A percentile compares a stretch with the other conserved stretches of the same genome.
Evolutionary conservation across 2,113 vertebrate genomes (phyloP).

Genomic region (Pterophyllum scalare): DNA sequence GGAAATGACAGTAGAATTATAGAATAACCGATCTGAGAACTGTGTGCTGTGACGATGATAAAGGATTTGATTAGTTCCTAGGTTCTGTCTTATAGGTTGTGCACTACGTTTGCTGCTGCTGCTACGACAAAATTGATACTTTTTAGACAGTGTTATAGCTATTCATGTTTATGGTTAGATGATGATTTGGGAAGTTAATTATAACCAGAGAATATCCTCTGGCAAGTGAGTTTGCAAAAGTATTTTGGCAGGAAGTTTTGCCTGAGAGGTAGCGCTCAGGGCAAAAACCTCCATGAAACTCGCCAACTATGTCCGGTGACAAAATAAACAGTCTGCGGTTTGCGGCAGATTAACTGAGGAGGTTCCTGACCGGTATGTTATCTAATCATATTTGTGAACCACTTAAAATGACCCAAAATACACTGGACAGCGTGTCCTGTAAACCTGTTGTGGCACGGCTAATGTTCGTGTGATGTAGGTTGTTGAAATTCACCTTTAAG

Average conservation of each 20-base stretch:
- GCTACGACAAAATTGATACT: neutral
- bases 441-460: neutral
- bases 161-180: accelerated
- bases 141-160: neutral
- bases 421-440: neutral
- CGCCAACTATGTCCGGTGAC: constrained; percentile 60
- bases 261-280: neutral
- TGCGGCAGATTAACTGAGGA: neutral
- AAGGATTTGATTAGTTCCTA: accelerated
- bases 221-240: neutral
- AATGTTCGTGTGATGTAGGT: neutral
- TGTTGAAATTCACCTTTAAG: neutral
- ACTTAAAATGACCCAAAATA: neutral
- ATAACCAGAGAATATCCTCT: accelerated
- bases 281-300: accelerated
- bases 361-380: constrained; percentile 21
- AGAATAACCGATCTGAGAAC: neutral
- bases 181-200: accelerated
- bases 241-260: neutral
- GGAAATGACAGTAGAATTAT: accelerated
- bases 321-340: constrained; percentile 2
- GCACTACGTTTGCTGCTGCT: accelerated
- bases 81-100: neutral
- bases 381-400: neutral
- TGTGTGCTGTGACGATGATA: neutral